Conservation (phyloP, 2,797 vertebrate genomes). For the Sebastes diaconus region DNA sequence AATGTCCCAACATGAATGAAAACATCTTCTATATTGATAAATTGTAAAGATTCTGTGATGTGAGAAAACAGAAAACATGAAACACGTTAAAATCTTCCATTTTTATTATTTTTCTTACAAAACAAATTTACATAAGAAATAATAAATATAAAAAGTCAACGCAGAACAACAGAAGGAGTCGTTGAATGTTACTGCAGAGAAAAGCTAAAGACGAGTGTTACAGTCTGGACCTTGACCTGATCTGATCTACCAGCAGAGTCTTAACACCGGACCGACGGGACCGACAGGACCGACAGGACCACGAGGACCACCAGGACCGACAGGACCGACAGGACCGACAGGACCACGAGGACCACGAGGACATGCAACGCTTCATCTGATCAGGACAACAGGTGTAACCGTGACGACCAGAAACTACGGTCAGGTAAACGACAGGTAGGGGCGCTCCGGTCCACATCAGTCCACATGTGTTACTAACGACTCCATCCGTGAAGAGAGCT, state of each 20-base stretch:
- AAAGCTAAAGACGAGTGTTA: constrained; percentile 39
- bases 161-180: constrained; percentile 71
- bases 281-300: too few species aligned
- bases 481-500: too few species aligned
- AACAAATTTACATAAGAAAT: constrained; percentile 86
- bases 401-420: neutral
- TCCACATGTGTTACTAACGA: too few species aligned
- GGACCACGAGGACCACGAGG: neutral
- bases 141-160: constrained; percentile 84
- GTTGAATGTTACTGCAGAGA: constrained; percentile 69
- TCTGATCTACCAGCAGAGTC: neutral
- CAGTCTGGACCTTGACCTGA: neutral
- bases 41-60: too few species aligned
- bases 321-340: too few species aligned
- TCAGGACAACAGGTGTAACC: neutral
- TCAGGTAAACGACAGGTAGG: too few species aligned
- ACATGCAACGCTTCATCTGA: neutral
- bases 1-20: too few species aligned
- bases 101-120: constrained; percentile 84
- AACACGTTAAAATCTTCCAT: constrained; percentile 57
- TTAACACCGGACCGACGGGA: neutral
- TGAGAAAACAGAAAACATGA: too few species aligned
- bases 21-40: too few species aligned
- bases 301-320: too few species aligned
- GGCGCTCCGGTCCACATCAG: too few species aligned